Evolutionary conservation across 2,888 invertebrate species (phyloP), one percentile per base, ranked within the genome.

Genomic region (Tipula lateralis): DNA sequence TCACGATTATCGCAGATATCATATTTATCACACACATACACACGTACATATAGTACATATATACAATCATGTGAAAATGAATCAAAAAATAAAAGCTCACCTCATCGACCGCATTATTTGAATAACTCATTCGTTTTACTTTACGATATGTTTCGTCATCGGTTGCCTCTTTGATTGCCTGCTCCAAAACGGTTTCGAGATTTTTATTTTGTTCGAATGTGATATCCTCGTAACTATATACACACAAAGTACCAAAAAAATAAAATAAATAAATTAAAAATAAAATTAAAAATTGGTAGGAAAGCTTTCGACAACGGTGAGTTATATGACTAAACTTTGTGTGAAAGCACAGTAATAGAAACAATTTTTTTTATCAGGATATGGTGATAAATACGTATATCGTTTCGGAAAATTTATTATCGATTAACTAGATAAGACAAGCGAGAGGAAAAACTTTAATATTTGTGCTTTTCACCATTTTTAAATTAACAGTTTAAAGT

Each of bases 51-150:
- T n/a, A n/a, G n/a, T n/a, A n/a, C n/a, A n/a, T n/a, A 83, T n/a
- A 32, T 19, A 24, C 80, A 30, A n/a, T n/a, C 82, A 82, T 30
- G 7, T 82, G 30, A n/a, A 30, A 81, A 81, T 81, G 3, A 9
- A 29, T 13, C n/a, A n/a, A 36, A 36, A 36, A 36, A 36, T 36
- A 16, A 24, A 32, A 36, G 19, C 87, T 88, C 90, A 94, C 94
- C 91, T 94, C 93, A 44, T 94, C 94, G 16, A 93, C 92, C 66
- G 91, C 93, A 87, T 93, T 93, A 86, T 93, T 93, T 66, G 94
- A 94, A 87, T 94, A 95, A 88, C 94, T 94, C 91, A 94, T 92
- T 85, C 94, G 91, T 87, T 94, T 94, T 29, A 95, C 94, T 89
- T 94, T 94, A 85, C 93, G 91, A 87, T 94, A 94, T 0, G 94